Conservation (phyloP, 2,888 invertebrate genomes). For the Pyrrhosoma nymphula region DNA sequence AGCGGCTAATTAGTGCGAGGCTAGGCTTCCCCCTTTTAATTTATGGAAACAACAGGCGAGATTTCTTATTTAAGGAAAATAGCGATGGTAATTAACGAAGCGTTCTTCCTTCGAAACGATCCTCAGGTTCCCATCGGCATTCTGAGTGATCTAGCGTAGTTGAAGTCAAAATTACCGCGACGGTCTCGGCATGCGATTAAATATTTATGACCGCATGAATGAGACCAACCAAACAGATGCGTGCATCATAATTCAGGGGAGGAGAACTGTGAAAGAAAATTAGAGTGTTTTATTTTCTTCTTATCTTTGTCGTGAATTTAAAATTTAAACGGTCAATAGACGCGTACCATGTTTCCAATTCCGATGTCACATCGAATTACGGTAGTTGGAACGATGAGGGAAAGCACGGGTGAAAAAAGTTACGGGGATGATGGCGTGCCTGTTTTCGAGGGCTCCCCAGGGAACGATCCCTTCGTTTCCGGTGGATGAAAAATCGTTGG, state of each 20-base stretch:
- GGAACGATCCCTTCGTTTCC: neutral
- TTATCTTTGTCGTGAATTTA: neutral
- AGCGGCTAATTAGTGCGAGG: neutral
- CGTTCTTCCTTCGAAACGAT: neutral
- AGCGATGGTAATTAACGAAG: neutral
- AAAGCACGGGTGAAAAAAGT: neutral
- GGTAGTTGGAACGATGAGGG: neutral
- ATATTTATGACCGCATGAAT: neutral
- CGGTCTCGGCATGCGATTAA: neutral
- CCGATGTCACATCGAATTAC: slow-evolving; percentile 1
- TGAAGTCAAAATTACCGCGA: neutral
- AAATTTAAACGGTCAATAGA: neutral
- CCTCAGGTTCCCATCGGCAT: neutral
- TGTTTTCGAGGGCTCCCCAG: neutral
- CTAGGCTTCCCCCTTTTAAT: neutral
- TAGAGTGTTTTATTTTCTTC: neutral
- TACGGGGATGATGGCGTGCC: neutral
- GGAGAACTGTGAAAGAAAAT: neutral
- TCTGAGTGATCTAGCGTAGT: neutral
- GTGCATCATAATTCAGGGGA: no score
- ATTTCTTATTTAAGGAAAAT: slow-evolving; percentile 30
- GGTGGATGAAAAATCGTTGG: neutral
- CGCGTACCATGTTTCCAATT: neutral
- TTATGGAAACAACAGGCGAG: slow-evolving; percentile 30
- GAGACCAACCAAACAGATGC: no score